Base-by-base conservation (phyloP, 1,140 invertebrate genomes). In the Spodoptera litura region DNA sequence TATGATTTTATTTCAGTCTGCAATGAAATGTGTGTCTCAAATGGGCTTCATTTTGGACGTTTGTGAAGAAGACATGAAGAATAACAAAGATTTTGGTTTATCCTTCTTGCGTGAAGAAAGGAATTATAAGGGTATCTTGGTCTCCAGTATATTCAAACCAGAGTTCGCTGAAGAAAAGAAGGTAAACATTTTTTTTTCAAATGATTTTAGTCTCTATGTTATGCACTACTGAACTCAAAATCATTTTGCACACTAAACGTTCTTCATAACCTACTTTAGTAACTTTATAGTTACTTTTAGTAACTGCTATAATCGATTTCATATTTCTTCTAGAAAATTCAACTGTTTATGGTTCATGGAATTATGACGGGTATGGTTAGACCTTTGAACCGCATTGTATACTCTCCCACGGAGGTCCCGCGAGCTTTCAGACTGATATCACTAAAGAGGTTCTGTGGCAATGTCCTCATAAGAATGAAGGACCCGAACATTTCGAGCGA, bases 351-450 rank as follows among this genome's bases (percentile, higher is more conserved):
- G 0, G 51, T 52, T 10, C 75, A 84, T 71, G 84, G 84, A 2
- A 86, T 86, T 35, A 49, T 20, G 44, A 80, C 59, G 4, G 84
- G 84, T 3, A 13, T 62, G 2, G 82, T 86, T 2, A 80, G 61
- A 31, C 84, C 84, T n/a, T 25, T 86, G 3, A 79, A 52, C 4
- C 78, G 82, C 10, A 68, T 86, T 8, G 68, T 81, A 0, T 86
- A 82, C 59, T 35, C 81, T 20, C 80, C 82, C 0, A 68, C 52
- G 10, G 74, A 84, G 10, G 74, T 86, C 0, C 56, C 75, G 3
- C 81, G 55, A 51, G 82, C 82, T 5, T 86, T 86, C 56, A 74
- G 83, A 52, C 70, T 84, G 3, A 0, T 82, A 2, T 76, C 81
- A 0, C 12, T 62, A 10, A 78, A 61, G 13, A 80, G 44, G 31